phyloP scores from a whole-genome alignment of 2,888 invertebrate genomes.

The Drosophila phalerata region DNA sequence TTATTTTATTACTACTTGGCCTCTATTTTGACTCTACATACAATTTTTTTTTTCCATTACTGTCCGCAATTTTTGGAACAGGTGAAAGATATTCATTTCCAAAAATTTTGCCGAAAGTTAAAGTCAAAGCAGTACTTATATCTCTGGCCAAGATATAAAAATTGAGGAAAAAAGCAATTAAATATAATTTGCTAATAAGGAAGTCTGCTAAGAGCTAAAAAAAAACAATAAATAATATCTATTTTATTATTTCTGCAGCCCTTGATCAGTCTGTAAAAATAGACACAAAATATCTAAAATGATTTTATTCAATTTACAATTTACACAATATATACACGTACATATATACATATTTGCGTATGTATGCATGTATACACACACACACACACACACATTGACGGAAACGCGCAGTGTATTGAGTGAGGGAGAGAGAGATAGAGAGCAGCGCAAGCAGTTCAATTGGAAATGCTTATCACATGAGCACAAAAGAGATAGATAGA shows the following conservation, averaged over 20 bases:
- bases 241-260: not conserved
- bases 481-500: conserved; percentile 44
- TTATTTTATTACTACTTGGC: no score
- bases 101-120: no score
- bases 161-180: no score
- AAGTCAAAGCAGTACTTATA: no score
- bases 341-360: conserved; percentile 36
- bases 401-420: conserved; percentile 44
- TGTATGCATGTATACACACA: conserved; percentile 42
- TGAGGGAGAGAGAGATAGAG: conserved; percentile 50
- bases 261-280: not conserved
- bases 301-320: conserved; percentile 48
- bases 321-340: conserved; percentile 61
- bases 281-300: conserved; percentile 37
- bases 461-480: conserved; percentile 76
- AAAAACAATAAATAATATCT: no score
- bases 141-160: no score
- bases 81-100: no score
- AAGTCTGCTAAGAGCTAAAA: no score
- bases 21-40: no score
- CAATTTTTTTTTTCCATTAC: no score
- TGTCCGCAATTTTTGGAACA: no score
- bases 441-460: conserved; percentile 63
- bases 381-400: conserved; percentile 62
- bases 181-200: no score